These are phyloP conservation scores for Bellardia bayeri DNA, from an alignment of 2,888 invertebrate species.

Conservation along the genomic window DNA sequence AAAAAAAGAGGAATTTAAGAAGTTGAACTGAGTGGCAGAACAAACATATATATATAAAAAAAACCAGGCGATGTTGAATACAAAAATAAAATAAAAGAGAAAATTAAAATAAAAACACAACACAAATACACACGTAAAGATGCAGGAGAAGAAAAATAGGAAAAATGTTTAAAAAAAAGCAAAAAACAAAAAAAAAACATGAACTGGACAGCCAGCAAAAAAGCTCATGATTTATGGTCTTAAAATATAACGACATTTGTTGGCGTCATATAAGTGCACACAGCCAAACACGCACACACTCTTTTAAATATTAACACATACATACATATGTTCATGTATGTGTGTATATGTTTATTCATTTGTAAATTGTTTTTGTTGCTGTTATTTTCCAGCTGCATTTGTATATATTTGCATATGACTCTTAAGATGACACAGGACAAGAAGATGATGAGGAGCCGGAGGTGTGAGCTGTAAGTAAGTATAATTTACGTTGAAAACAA, in stretches of 20 bases:
- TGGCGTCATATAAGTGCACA: conserved; percentile 60
- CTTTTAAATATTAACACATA: not conserved
- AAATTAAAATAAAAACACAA: conserved; percentile 31
- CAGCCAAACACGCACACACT: not conserved
- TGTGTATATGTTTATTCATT: conserved; percentile 15
- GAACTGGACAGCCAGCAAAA: conserved; percentile 78
- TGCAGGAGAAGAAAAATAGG: conserved; percentile 45
- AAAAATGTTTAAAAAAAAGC: conserved; percentile 48
- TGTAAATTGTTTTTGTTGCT: conserved; percentile 26
- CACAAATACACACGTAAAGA: conserved; percentile 15
- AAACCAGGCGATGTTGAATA: conserved; percentile 74
- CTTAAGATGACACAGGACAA: conserved; percentile 51
- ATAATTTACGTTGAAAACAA: conserved; percentile 38
- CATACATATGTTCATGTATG: not conserved
- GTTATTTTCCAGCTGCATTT: conserved; percentile 35
- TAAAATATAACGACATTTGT: conserved; percentile 75
- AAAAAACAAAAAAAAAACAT: conserved; percentile 28
- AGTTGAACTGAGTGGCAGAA: conserved; percentile 58
- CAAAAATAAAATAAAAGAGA: conserved; percentile 50
- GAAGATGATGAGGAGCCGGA: conserved; percentile 19
- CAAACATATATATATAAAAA: conserved; percentile 74
- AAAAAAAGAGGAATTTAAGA: conserved; percentile 60
- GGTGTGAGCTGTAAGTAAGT: conserved; percentile 54
- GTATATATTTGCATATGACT: conserved; percentile 43
- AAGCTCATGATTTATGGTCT: conserved; percentile 83